phyloP scores from a whole-genome alignment of 2,888 invertebrate species.

The Ecliptopera silaceata region DNA sequence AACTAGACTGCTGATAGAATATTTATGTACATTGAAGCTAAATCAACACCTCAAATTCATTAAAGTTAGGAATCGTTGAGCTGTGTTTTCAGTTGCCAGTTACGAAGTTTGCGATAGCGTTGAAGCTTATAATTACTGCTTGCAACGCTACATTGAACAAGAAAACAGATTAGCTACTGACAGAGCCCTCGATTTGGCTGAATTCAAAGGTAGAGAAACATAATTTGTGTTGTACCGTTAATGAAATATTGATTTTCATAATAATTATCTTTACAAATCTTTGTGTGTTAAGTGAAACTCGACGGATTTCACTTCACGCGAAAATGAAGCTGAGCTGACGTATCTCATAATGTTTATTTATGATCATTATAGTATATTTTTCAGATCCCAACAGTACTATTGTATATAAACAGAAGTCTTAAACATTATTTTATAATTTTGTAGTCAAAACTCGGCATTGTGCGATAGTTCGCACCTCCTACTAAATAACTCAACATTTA shows the following conservation, averaged over 20 bases:
- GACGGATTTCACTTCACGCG: no score
- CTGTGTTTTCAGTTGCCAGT: constrained; percentile 24
- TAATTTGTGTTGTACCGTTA: no score
- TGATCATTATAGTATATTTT: no score
- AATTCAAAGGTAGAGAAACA: no score
- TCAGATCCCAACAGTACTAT: no score
- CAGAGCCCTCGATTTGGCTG: neutral
- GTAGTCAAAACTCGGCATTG: neutral
- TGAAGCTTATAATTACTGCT: constrained; percentile 3
- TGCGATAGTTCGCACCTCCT: neutral
- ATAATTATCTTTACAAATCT: no score
- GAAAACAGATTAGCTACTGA: neutral
- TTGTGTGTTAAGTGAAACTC: no score
- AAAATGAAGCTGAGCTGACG: no score
- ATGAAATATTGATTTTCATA: no score
- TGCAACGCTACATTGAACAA: neutral
- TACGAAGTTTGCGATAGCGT: constrained; percentile 11
- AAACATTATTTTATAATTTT: neutral
- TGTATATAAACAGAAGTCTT: neutral
- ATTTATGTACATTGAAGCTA: constrained; percentile 35
- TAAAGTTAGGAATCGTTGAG: constrained; percentile 25
- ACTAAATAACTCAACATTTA: constrained; percentile 4
- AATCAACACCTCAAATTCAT: constrained; percentile 38
- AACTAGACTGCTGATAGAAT: no score
- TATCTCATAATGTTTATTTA: no score